A percentile compares a stretch with the other conserved stretches of the same genome.
These are phyloP conservation scores for Syndactyla subalaris DNA, from an alignment of 2,797 vertebrate genomes.

Conservation along the genomic window DNA sequence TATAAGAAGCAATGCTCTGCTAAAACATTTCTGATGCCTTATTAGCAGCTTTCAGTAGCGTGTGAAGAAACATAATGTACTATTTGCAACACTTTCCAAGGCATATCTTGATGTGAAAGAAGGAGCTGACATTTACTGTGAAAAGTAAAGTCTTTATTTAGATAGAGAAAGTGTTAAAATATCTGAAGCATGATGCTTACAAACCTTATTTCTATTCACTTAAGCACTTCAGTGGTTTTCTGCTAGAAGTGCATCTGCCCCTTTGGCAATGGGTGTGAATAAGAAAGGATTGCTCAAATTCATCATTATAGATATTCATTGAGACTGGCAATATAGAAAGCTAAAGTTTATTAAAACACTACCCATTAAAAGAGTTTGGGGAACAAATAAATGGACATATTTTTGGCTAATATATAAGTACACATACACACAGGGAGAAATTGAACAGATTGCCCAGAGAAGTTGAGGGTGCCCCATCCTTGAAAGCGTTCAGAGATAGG, in stretches of 20 bases:
- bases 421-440: not conserved
- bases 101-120: not conserved
- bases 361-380: not conserved
- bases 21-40: constrained; percentile 20
- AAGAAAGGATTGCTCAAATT: not conserved
- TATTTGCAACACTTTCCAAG: constrained; percentile 14
- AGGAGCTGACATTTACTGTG: constrained; percentile 33
- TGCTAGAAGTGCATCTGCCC: not conserved
- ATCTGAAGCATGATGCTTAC: not conserved
- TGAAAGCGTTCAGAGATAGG: not conserved
- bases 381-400: not conserved
- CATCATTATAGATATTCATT: not conserved
- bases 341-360: not conserved
- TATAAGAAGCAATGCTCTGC: not conserved
- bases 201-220: constrained; percentile 50
- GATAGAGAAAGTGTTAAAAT: constrained; percentile 35
- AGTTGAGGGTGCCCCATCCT: not conserved
- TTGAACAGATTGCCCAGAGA: not conserved
- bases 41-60: constrained; percentile 32
- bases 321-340: not conserved
- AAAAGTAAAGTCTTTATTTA: constrained; percentile 45
- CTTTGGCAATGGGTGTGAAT: not conserved
- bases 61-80: constrained; percentile 20
- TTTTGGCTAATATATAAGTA: not conserved
- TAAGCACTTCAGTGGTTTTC: constrained; percentile 33